Evolutionary conservation across 2,888 invertebrate species (phyloP), one percentile per base, ranked within the genome.

Genomic region (Machimus atricapillus): DNA sequence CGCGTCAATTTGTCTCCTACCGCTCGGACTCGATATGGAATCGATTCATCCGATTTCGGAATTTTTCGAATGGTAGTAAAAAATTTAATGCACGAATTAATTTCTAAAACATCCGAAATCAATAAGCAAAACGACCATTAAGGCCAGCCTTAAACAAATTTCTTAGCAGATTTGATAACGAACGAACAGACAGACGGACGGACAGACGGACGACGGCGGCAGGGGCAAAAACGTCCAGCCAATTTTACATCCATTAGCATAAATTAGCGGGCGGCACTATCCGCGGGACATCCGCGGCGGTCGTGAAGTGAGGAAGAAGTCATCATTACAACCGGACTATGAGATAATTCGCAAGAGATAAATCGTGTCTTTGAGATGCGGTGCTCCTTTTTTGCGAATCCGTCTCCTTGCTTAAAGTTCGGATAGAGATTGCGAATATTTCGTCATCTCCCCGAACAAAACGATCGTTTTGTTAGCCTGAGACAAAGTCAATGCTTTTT

Each of bases 181-280:
- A 83, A 52, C 46, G 31, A 2, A 76, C 16, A 19, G 19, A 37
- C 73, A 14, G 14, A 27, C 74, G 34, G 16, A 74, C n/a, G 16
- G 19, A n/a, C 56, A 19, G 56, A 19, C 56, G 34, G 74, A 34
- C 27, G 74, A 19, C 9, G 23, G 16, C 79, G 27, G 37, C 27
- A 27, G 27, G 43, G 43, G 46, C 27, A 46, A 79, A 66, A 83
- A 66, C 52, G 37, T 40, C 37, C 34, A 83, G 83, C 83, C 58
- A 58, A 66, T 83, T 83, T 58, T 83, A 37, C 83, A 43, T 83
- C 83, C 83, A 83, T 83, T 83, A 83, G 73, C 83, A 83, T 83
- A 83, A 83, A 83, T 83, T 83, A 83, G 83, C 83, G 83, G 66
- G 73, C 66, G 66, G 66, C 83, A 83, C 27, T 83, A 73, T 83